Evolutionary conservation across 2,888 invertebrate genomes (phyloP).

Genomic region (Tupiocoris notatus): DNA sequence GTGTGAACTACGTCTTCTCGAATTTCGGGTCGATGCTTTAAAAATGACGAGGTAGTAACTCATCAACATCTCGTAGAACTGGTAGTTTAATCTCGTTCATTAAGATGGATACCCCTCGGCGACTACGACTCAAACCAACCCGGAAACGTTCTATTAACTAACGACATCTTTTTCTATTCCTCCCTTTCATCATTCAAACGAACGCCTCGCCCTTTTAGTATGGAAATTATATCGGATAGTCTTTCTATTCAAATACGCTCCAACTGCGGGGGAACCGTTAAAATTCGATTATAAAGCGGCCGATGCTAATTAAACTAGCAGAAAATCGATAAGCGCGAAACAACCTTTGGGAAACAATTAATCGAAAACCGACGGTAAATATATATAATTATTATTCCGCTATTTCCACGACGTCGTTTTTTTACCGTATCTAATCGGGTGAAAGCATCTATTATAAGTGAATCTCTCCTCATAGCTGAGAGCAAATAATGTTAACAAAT

Average conservation of each 20-base stretch:
- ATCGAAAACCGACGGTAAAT: neutral
- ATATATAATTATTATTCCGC: constrained; percentile 10
- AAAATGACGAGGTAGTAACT: neutral
- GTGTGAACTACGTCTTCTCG: neutral
- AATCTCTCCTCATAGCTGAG: no score
- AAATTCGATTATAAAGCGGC: constrained; percentile 28
- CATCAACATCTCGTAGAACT: constrained; percentile 1
- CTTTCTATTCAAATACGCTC: constrained; percentile 17
- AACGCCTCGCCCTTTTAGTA: constrained; percentile 7
- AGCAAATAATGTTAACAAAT: no score
- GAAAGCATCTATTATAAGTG: no score
- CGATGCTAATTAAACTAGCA: constrained; percentile 11
- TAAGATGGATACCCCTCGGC: constrained; percentile 3
- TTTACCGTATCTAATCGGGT: neutral
- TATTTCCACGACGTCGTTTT: constrained; percentile 1
- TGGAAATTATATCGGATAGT: constrained; percentile 29
- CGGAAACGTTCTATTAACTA: constrained; percentile 16
- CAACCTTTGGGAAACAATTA: neutral
- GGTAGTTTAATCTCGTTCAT: constrained; percentile 9
- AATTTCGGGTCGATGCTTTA: neutral
- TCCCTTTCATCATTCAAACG: neutral
- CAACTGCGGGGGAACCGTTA: constrained; percentile 18
- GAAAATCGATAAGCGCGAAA: constrained; percentile 27
- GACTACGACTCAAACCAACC: neutral
- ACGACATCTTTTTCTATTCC: constrained; percentile 6